phyloP scores from a whole-genome alignment of 2,113 vertebrate genomes.

The Hippopotamus amphibius region DNA sequence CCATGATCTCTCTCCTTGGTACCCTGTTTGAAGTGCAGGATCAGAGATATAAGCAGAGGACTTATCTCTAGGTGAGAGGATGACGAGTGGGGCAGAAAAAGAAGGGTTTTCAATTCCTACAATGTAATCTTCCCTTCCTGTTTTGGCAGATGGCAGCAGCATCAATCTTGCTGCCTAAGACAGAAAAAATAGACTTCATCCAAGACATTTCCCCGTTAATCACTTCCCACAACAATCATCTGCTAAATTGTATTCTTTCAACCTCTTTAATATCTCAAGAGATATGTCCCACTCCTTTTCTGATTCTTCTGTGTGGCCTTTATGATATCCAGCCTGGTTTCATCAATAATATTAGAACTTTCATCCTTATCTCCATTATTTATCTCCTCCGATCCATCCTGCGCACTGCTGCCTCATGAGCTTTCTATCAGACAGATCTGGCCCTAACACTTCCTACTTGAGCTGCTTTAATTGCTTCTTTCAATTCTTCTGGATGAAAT shows the following conservation, averaged over 20 bases:
- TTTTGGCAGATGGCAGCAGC: neutral
- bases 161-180: neutral
- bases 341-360: neutral
- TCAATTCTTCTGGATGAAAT: slow-evolving; percentile 42
- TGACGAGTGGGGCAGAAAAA: neutral
- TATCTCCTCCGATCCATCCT: neutral
- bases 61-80: neutral
- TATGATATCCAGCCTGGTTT: neutral
- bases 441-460: neutral
- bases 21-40: neutral
- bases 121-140: neutral
- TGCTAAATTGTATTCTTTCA: neutral
- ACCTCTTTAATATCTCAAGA: neutral
- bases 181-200: slow-evolving; percentile 15
- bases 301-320: neutral
- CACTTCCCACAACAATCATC: neutral
- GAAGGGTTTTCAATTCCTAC: neutral
- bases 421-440: neutral
- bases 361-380: neutral
- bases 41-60: neutral
- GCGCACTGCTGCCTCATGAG: neutral
- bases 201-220: neutral
- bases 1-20: neutral
- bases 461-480: neutral
- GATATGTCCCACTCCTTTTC: neutral